A percentile compares a stretch with the other conserved stretches of the same genome.
Conservation (phyloP, 2,888 invertebrate genomes). For the Gnatocerus cornutus region DNA sequence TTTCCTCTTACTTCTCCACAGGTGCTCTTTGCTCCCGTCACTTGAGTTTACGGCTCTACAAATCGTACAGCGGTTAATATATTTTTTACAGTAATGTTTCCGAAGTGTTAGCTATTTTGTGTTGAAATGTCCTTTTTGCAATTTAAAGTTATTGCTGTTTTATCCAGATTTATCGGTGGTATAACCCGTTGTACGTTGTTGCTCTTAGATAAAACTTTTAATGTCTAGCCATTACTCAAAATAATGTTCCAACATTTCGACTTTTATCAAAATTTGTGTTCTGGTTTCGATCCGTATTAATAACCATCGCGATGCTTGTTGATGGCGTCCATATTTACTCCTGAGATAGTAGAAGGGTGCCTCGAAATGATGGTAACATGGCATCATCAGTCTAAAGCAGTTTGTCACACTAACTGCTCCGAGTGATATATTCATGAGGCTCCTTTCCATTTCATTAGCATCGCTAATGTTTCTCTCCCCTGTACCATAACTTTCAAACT, state of each 20-base stretch:
- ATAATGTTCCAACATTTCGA: too few relatives aligned
- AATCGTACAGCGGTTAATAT: too few relatives aligned
- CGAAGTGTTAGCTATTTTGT: too few relatives aligned
- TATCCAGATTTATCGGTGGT: too few relatives aligned
- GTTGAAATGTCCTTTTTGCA: too few relatives aligned
- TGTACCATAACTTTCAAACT: conserved; percentile 61
- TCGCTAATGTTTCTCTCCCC: conserved; percentile 61
- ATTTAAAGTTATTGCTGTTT: too few relatives aligned
- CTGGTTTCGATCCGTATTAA: conserved; percentile 27
- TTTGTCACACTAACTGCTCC: conserved; percentile 54
- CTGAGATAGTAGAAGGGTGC: conserved; percentile 32
- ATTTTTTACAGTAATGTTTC: too few relatives aligned
- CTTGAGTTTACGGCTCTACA: not conserved
- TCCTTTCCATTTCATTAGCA: conserved; percentile 64
- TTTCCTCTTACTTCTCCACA: not conserved
- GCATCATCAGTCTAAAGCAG: conserved; percentile 49
- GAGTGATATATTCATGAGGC: conserved; percentile 61
- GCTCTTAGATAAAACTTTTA: too few relatives aligned
- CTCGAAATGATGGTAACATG: conserved; percentile 40
- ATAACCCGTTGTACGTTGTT: too few relatives aligned
- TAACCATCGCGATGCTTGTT: conserved; percentile 27
- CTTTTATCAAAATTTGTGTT: not conserved
- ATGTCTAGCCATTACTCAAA: too few relatives aligned
- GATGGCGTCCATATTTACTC: conserved; percentile 40
- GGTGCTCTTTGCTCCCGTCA: conserved; percentile 2